Conservation (phyloP, 2,797 vertebrate genomes). For the Xenentodon cancila region DNA sequence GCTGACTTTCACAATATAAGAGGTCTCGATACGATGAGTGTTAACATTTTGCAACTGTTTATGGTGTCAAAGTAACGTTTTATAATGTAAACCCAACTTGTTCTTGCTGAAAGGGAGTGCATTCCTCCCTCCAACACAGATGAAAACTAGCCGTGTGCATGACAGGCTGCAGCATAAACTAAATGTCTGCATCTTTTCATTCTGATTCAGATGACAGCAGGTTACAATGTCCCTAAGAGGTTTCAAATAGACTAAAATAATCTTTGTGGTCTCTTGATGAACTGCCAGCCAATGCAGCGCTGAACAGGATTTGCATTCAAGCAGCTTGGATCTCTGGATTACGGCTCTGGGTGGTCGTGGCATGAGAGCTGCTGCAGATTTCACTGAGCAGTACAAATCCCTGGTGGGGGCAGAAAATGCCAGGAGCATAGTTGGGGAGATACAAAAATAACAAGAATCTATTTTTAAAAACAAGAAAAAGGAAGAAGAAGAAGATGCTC, state of each 20-base stretch:
- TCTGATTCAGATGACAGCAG: slow-evolving; percentile 50
- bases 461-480: slow-evolving; percentile 47
- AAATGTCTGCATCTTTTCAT: slow-evolving; percentile 46
- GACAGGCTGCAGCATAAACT: slow-evolving; percentile 27
- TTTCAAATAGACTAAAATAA: slow-evolving; percentile 57
- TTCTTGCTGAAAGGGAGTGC: neutral
- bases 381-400: slow-evolving; percentile 63
- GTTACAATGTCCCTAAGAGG: slow-evolving; percentile 46
- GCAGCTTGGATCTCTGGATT: slow-evolving; percentile 74
- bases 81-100: neutral
- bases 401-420: slow-evolving; percentile 20
- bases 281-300: slow-evolving; percentile 57
- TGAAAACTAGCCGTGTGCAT: neutral
- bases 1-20: slow-evolving; percentile 1
- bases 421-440: slow-evolving; percentile 30
- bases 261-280: slow-evolving; percentile 49
- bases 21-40: neutral
- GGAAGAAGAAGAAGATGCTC: slow-evolving; percentile 1
- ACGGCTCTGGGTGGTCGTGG: slow-evolving; percentile 56
- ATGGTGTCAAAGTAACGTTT: neutral
- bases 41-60: neutral
- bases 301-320: slow-evolving; percentile 61
- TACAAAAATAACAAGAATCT: slow-evolving; percentile 44
- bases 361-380: slow-evolving; percentile 67
- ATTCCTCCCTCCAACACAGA: neutral